Conservation (phyloP, 1,140 invertebrate species). For the Lasaia peninsularis region DNA sequence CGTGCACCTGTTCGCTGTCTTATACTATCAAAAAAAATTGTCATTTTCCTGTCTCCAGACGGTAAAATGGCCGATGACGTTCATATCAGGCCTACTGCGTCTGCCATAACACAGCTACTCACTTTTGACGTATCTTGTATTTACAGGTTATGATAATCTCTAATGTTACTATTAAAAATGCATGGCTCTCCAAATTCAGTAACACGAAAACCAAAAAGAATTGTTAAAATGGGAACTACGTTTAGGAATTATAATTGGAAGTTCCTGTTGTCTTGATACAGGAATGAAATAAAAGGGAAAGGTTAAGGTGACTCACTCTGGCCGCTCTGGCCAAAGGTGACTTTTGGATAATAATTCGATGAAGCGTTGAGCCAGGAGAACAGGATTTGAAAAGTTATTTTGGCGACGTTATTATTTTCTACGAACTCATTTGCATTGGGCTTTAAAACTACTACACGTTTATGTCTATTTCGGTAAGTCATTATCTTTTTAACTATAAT, state of each 20-base stretch:
- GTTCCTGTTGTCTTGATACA: conserved; percentile 56
- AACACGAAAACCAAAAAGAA: conserved; percentile 16
- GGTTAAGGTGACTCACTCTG: conserved; percentile 44
- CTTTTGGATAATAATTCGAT: conserved; percentile 6
- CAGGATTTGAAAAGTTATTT: conserved; percentile 24
- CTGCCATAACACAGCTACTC: too few relatives aligned
- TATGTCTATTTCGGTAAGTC: too few relatives aligned
- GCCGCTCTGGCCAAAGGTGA: conserved; percentile 28
- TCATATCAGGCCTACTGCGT: too few relatives aligned
- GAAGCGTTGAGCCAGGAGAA: conserved; percentile 16
- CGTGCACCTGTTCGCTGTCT: too few relatives aligned
- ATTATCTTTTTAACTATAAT: too few relatives aligned
- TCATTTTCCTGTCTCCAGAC: too few relatives aligned
- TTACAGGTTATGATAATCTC: too few relatives aligned
- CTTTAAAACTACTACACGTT: too few relatives aligned
- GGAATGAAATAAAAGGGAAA: conserved; percentile 60
- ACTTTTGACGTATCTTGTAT: too few relatives aligned
- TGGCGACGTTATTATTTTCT: conserved; percentile 11
- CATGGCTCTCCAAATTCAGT: not conserved
- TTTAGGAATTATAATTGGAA: conserved; percentile 59
- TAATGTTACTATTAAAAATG: too few relatives aligned
- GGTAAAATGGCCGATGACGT: too few relatives aligned
- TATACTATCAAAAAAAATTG: too few relatives aligned
- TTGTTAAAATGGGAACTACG: not conserved
- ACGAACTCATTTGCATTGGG: not conserved